Percentiles rank a stretch among this genome's conserved stretches.
These are phyloP conservation scores for Callospermophilus lateralis DNA, from an alignment of 2,113 vertebrate species.

Conservation along the genomic window DNA sequence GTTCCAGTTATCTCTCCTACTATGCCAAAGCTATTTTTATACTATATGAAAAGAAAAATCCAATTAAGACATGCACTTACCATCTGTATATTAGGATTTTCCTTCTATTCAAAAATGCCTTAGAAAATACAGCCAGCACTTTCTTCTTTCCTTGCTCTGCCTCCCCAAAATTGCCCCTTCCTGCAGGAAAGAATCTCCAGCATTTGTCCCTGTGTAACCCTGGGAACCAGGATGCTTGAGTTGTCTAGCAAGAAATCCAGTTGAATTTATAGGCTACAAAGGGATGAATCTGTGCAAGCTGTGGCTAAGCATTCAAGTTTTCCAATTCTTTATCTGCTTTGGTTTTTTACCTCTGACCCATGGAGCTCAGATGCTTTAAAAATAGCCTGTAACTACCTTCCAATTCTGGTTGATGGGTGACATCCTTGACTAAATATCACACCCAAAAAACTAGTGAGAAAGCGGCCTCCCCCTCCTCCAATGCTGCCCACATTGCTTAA, in stretches of 20 bases:
- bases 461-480: not conserved
- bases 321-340: not conserved
- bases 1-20: not conserved
- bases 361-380: not conserved
- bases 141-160: not conserved
- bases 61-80: not conserved
- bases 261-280: not conserved
- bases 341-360: not conserved
- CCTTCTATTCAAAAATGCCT: not conserved
- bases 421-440: not conserved
- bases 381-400: not conserved
- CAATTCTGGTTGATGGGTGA: not conserved
- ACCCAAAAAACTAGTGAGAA: not conserved
- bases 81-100: constrained; percentile 13
- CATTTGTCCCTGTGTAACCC: not conserved
- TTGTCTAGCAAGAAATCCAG: not conserved
- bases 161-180: not conserved
- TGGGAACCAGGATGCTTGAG: not conserved
- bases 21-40: constrained; percentile 7
- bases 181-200: not conserved
- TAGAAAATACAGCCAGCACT: not conserved
- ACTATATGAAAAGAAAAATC: constrained; percentile 26
- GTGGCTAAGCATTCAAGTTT: constrained; percentile 43
- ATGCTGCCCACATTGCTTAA: not conserved
- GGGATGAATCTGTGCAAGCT: constrained; percentile 11